Evolutionary conservation across 1,140 invertebrate species (phyloP).

Genomic region (Vollenhovia emeryi): DNA sequence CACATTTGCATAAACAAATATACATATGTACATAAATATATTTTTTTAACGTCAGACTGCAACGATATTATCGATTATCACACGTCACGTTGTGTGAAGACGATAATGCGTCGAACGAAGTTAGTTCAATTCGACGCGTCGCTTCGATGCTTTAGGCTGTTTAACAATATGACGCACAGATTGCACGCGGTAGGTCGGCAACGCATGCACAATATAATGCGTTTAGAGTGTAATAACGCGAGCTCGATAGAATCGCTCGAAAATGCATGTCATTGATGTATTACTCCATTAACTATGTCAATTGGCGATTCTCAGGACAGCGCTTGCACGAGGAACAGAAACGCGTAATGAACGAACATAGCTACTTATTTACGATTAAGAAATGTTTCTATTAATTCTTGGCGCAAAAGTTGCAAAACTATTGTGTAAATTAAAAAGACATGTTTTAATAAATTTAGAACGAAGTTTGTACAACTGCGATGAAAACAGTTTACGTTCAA

Average conservation of each 20-base stretch:
- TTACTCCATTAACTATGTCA: conserved; percentile 17
- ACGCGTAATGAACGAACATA: background rate
- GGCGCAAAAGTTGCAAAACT: background rate
- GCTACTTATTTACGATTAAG: background rate
- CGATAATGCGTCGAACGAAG: conserved; percentile 43
- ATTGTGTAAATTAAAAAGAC: background rate
- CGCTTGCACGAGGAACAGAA: background rate
- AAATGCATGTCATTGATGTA: conserved; percentile 20
- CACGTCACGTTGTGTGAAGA: conserved; percentile 27
- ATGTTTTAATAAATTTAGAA: background rate
- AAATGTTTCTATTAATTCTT: background rate
- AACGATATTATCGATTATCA: conserved; percentile 31
- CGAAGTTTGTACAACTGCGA: background rate
- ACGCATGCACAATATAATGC: conserved; percentile 25
- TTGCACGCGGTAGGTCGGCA: conserved; percentile 21
- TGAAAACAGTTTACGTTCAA: background rate
- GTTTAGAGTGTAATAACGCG: conserved; percentile 40
- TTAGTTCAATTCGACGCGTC: conserved; percentile 50
- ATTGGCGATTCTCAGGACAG: background rate
- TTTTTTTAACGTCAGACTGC: background rate
- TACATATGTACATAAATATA: background rate
- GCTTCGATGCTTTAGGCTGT: conserved; percentile 50
- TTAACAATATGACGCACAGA: conserved; percentile 50
- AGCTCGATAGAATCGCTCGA: background rate
- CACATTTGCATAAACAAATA: too few relatives aligned